A percentile compares a stretch with the other conserved stretches of the same genome.
phyloP scores from a whole-genome alignment of 2,113 vertebrate species.

The Percopsis transmontana region DNA sequence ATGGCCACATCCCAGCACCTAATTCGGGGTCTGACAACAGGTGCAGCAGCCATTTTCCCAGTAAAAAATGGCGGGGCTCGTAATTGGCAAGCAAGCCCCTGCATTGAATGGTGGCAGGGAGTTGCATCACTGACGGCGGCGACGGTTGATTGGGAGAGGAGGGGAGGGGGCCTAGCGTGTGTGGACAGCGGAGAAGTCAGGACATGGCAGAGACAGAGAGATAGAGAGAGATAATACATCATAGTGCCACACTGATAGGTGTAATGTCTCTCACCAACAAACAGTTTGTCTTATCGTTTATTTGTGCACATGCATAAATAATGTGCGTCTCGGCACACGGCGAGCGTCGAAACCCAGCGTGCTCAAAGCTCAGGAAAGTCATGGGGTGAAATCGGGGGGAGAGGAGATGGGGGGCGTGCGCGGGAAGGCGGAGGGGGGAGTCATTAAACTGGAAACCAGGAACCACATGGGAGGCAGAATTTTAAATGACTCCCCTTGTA shows the following conservation, averaged over 20 bases:
- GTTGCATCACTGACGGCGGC: constrained; percentile 29
- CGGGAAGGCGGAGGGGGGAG: constrained; percentile 52
- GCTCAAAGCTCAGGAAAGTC: constrained; percentile 52
- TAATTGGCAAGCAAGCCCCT: constrained; percentile 63
- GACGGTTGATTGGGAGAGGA: constrained; percentile 33
- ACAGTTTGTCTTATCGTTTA: constrained; percentile 20
- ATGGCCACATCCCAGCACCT: too few species aligned
- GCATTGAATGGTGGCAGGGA: constrained; percentile 58
- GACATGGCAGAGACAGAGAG: constrained; percentile 36
- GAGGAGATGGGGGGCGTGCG: constrained; percentile 39
- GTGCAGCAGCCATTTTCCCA: constrained; percentile 50
- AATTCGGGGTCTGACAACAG: constrained; percentile 59
- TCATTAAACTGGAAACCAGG: constrained; percentile 80
- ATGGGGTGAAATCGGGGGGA: constrained; percentile 36
- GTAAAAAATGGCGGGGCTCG: constrained; percentile 35
- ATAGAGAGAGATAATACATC: constrained; percentile 15
- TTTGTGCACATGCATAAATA: constrained; percentile 27
- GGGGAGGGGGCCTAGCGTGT: constrained; percentile 12
- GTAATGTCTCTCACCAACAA: constrained; percentile 36
- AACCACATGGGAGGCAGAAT: constrained; percentile 80
- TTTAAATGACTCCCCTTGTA: constrained; percentile 80
- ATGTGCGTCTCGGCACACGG: constrained; percentile 28
- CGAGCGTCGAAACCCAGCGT: constrained; percentile 33
- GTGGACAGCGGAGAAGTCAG: constrained; percentile 9
- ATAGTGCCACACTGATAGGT: constrained; percentile 27